Conservation (phyloP, 2,888 invertebrate genomes). For the Calameuta filiformis region DNA sequence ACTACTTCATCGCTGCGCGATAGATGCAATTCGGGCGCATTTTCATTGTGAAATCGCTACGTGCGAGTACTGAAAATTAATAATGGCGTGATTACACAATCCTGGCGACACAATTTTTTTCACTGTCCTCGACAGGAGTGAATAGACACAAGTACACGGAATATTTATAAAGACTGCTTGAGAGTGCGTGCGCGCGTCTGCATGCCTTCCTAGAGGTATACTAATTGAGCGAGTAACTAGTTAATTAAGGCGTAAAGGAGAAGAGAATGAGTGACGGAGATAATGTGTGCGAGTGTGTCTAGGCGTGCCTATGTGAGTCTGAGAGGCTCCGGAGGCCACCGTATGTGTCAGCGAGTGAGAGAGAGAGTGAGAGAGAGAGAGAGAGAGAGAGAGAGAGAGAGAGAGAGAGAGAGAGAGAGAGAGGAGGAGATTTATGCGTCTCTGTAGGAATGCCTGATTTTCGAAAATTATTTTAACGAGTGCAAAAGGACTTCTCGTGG, state of each 20-base stretch:
- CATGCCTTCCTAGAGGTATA: slow-evolving; percentile 57
- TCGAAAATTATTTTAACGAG: slow-evolving; percentile 15
- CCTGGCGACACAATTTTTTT: background rate
- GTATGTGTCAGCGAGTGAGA: slow-evolving; percentile 19
- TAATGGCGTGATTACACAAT: background rate
- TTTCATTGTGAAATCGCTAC: background rate
- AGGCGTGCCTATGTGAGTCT: slow-evolving; percentile 10
- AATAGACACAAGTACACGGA: slow-evolving; percentile 31
- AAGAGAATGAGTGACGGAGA: slow-evolving; percentile 53
- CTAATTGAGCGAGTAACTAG: slow-evolving; percentile 45
- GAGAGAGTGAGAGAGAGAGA: slow-evolving; percentile 24
- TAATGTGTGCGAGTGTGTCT: slow-evolving; percentile 32
- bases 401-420: slow-evolving; percentile 24
- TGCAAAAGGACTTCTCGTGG: slow-evolving; percentile 8
- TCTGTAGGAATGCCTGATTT: slow-evolving; percentile 15
- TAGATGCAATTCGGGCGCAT: too few relatives aligned
- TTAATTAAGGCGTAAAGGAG: slow-evolving; percentile 34
- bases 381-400: slow-evolving; percentile 24
- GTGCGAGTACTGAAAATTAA: background rate
- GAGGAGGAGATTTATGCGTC: slow-evolving; percentile 10
- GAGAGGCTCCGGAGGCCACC: slow-evolving; percentile 1
- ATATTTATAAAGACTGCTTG: slow-evolving; percentile 65
- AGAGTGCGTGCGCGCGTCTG: slow-evolving; percentile 53
- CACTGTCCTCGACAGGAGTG: background rate
- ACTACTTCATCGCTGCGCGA: background rate